Base-by-base conservation (phyloP, 2,888 invertebrate species). In the Parthenolecanium corni region DNA sequence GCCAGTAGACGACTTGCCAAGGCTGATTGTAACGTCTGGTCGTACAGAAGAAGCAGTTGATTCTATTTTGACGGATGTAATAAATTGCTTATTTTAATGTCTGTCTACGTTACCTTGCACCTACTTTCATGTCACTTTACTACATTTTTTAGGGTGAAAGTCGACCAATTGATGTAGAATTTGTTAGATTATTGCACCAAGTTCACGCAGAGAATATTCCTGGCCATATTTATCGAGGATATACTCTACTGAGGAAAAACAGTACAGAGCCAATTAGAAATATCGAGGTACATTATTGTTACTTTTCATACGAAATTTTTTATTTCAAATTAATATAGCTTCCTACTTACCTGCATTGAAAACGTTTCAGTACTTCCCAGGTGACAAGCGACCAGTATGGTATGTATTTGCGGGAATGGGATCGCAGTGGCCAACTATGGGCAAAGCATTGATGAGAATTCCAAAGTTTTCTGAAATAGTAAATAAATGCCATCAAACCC, bases 341-440 rank as follows among this genome's bases (percentile, higher is more conserved):
- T 42, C 40, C 20, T 52, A 11, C n/a, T 4, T 20, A 21, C 12
- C 21, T 4, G 21, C 23, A 52, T 56, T n/a, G n/a, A n/a, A n/a
- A n/a, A n/a, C n/a, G 40, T 61, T 80, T 23, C 77, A 81, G 67
- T 81, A 82, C 72, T 81, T 78, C 71, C 77, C 80, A 0, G 84
- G 82, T 0, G 75, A 78, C 0, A 78, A 78, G 61, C 78, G 84
- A 1, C 88, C 91, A 1, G 76, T 92, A 1, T 91, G 91, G 82
- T 92, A 86, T 75, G 83, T 92, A 46, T 94, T 90, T 76, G 88
- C 92, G 58, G 92, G 92, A 36, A 88, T 94, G 89, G 89, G 90
- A 1, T 85, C 87, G 0, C 89, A 91, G 71, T 92, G 91, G 90
- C 75, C 82, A 12, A 84, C 85, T 66, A 90, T 93, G 89, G 92